Percentiles rank a stretch among this genome's conserved stretches.
phyloP scores from a whole-genome alignment of 2,888 invertebrate genomes.

The Drosophila leonis region DNA sequence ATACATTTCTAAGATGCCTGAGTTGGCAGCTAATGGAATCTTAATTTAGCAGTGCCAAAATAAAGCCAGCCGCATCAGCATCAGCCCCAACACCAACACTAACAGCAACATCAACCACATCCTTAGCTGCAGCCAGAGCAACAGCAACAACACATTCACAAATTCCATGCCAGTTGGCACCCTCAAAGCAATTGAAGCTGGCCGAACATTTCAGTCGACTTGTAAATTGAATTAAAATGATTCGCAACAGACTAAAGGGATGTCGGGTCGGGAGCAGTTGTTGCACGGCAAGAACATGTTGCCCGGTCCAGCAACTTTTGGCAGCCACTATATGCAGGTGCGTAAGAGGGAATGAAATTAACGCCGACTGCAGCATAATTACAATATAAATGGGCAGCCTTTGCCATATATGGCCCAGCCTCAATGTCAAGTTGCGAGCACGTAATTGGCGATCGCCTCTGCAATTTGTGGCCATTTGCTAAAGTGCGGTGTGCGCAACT shows the following conservation, averaged over 20 bases:
- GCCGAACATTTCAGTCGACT: conserved; percentile 62
- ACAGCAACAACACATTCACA: conserved; percentile 59
- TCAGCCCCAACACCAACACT: conserved; percentile 26
- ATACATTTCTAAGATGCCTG: conserved; percentile 84
- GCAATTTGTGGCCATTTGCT: conserved; percentile 57
- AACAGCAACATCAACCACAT: conserved; percentile 23
- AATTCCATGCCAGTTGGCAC: conserved; percentile 78
- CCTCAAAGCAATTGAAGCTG: conserved; percentile 66
- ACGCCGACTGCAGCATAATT: conserved; percentile 75
- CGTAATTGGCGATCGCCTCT: conserved; percentile 64
- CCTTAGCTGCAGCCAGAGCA: conserved; percentile 22
- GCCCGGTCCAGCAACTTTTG: conserved; percentile 41
- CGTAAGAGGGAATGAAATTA: conserved; percentile 65
- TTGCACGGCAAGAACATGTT: conserved; percentile 14
- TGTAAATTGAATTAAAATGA: conserved; percentile 83
- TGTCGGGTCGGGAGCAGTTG: conserved; percentile 25
- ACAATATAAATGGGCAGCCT: conserved; percentile 74
- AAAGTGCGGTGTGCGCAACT: conserved; percentile 48
- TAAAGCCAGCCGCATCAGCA: conserved; percentile 63
- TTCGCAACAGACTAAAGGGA: conserved; percentile 58
- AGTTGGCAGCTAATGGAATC: conserved; percentile 84
- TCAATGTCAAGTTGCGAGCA: conserved; percentile 73
- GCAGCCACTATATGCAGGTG: conserved; percentile 68
- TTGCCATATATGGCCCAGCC: conserved; percentile 54
- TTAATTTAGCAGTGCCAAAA: conserved; percentile 84